These are phyloP conservation scores for Parotia lawesii DNA, from an alignment of 2,113 vertebrate species.

Conservation along the genomic window DNA sequence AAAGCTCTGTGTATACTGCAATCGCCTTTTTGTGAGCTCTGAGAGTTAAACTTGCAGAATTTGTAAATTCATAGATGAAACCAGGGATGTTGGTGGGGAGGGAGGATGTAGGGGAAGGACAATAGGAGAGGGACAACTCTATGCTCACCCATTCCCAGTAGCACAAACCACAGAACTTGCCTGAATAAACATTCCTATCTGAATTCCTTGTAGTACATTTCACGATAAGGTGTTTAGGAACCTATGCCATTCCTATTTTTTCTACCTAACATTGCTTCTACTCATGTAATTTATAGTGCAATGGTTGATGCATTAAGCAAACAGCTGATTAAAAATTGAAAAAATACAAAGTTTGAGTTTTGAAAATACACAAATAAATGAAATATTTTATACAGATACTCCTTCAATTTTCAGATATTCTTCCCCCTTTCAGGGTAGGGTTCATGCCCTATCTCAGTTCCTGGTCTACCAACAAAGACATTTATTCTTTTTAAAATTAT, in stretches of 20 bases:
- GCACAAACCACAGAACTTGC: background rate
- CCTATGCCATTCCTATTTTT: background rate
- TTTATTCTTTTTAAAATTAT: background rate
- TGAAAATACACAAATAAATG: background rate
- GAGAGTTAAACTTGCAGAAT: background rate
- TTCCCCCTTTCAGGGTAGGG: background rate
- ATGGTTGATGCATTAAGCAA: background rate
- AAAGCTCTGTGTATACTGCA: background rate
- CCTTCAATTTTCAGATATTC: background rate
- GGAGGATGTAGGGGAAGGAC: background rate
- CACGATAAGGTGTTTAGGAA: background rate
- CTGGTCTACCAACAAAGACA: background rate
- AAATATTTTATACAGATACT: background rate
- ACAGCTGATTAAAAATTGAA: background rate
- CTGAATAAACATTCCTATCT: background rate
- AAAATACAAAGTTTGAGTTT: background rate
- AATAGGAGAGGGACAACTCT: background rate
- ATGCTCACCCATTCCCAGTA: background rate
- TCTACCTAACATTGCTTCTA: background rate
- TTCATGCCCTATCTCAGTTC: background rate
- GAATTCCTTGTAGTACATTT: background rate
- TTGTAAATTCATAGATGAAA: background rate
- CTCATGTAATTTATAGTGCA: background rate
- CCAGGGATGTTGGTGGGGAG: rapidly evolving
- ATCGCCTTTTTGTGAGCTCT: background rate